These are phyloP conservation scores for Coccyzus lansbergi DNA, from an alignment of 2,797 vertebrate species.

Conservation along the genomic window DNA sequence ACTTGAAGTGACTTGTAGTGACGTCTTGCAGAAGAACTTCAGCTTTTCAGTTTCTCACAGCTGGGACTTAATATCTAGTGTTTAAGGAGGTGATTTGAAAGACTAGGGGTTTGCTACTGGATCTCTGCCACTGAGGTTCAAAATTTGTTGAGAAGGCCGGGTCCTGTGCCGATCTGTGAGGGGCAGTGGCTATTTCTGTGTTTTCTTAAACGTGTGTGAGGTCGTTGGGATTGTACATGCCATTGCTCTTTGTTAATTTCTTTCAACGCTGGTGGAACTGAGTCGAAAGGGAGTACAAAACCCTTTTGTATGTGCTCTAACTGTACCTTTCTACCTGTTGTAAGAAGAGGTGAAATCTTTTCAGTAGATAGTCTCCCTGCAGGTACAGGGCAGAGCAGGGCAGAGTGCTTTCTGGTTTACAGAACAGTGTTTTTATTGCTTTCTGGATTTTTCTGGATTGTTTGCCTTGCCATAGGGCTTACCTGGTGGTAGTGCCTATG, in stretches of 20 bases:
- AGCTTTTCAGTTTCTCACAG: neutral
- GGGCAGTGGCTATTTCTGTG: neutral
- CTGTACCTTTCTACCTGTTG: neutral
- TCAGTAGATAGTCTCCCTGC: neutral
- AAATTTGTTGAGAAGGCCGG: neutral
- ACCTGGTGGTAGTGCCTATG: neutral
- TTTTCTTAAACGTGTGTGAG: neutral
- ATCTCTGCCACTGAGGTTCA: neutral
- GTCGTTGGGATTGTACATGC: neutral
- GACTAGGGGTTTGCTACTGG: neutral
- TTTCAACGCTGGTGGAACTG: neutral
- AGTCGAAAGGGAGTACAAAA: slow-evolving; percentile 3
- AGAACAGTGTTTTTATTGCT: neutral
- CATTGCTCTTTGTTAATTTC: neutral
- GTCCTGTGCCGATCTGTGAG: neutral
- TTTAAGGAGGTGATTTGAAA: neutral
- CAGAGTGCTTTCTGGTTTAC: neutral
- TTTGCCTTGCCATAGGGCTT: neutral
- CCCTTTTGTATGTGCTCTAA: slow-evolving; percentile 8
- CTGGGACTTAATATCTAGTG: neutral
- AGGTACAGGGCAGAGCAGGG: neutral
- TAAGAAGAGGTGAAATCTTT: slow-evolving; percentile 21
- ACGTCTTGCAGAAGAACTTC: neutral
- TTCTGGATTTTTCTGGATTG: neutral
- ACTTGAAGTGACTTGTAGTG: neutral